Conservation (phyloP, 2,113 vertebrate species). For the Nannobrachium achirus region DNA sequence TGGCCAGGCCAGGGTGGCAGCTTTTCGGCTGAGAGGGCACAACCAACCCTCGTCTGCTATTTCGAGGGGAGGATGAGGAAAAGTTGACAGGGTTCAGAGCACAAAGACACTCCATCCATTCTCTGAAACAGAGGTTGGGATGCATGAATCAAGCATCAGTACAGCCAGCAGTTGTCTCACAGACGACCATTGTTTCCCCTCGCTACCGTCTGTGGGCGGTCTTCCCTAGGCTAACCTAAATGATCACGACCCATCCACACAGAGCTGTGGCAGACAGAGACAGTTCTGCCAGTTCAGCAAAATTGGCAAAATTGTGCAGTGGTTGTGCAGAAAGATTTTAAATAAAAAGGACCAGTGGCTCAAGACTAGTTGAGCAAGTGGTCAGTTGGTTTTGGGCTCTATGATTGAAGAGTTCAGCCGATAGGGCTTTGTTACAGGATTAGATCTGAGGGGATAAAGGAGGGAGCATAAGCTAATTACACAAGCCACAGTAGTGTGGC, state of each 20-base stretch:
- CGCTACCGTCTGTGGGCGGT: slow-evolving; percentile 47
- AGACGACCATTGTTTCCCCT: slow-evolving; percentile 69
- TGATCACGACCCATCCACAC: slow-evolving; percentile 21
- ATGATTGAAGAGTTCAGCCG: not conserved
- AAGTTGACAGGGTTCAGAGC: slow-evolving; percentile 70
- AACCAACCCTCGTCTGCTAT: slow-evolving; percentile 28
- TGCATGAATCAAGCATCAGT: slow-evolving; percentile 71
- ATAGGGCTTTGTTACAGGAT: slow-evolving; percentile 60
- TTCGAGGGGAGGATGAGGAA: slow-evolving; percentile 39
- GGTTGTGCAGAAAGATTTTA: not conserved
- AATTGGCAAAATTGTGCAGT: not conserved
- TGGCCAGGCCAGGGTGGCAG: slow-evolving; percentile 3
- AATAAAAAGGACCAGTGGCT: not conserved
- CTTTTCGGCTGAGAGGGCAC: slow-evolving; percentile 23
- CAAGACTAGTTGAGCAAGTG: not conserved
- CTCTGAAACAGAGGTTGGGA: slow-evolving; percentile 61
- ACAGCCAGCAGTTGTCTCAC: slow-evolving; percentile 59
- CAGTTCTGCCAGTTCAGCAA: slow-evolving; percentile 9
- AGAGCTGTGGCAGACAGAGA: slow-evolving; percentile 2
- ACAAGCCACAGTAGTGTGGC: slow-evolving; percentile 18
- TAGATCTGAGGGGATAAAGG: slow-evolving; percentile 66
- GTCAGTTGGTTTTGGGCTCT: slow-evolving; percentile 27
- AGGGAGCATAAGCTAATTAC: slow-evolving; percentile 72
- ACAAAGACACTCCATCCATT: slow-evolving; percentile 68
- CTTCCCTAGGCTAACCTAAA: slow-evolving; percentile 46